Evolutionary conservation across 2,888 invertebrate genomes (phyloP), one percentile per base, ranked within the genome.

Genomic region (Merodon equestris): DNA sequence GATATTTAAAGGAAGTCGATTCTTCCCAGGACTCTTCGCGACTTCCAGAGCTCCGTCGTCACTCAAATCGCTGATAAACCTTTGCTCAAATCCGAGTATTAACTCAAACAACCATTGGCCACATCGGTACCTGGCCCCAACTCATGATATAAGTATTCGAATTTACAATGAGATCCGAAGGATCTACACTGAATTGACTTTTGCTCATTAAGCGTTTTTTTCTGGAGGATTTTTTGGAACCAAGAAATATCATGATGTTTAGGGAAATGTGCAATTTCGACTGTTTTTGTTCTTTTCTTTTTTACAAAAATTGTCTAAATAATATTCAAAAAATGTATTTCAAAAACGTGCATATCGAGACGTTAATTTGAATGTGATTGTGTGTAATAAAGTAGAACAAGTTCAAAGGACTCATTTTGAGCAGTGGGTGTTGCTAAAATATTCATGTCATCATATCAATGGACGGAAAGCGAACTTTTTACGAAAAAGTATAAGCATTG

Each of bases 101-200:
- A 81, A 72, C 36, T 61, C 68, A n/a, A 85, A 84, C 17, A 77
- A 85, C 47, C 86, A 87, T 54, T 57, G 84, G 51, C 82, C 83
- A 0, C 85, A 83, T 27, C 84, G 88, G 18, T 77, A 73, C 1
- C 76, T 84, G 71, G 87, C 88, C 7, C 87, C 88, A 54, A 86
- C 83, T 17, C 81, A 85, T 17, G 86, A 87, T 61, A 82, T 88
- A 13, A 85, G 85, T 3, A 63, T 87, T 70, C 83, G 85, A 51
- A 75, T 88, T 27, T 88, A 87, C 82, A 87, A 87, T 83, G 88
- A 88, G 82, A 83, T 88, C 53, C 86, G 87, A 67, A 84, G 85
- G 54, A 82, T 88, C 63, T 84, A 86, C 15, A 87, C 87, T 70
- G 83, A 84, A 3, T 74, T 84, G 54, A 70, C 73, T 17, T 79